Percentiles rank a stretch among this genome's conserved stretches.
Evolutionary conservation across 2,797 vertebrate species (phyloP).

Genomic region (Perodicticus potto): DNA sequence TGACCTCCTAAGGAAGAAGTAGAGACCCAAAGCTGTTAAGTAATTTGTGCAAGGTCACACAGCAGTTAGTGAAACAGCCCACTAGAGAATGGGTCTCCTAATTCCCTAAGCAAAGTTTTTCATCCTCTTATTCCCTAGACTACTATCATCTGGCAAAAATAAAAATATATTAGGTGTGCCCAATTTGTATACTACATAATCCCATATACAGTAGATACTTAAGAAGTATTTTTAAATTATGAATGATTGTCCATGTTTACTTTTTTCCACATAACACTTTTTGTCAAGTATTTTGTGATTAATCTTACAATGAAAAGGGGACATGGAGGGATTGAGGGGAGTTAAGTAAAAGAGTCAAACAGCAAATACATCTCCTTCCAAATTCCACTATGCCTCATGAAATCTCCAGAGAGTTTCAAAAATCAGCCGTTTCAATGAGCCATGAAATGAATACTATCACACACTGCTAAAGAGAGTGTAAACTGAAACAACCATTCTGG

Average conservation of each 20-base stretch:
- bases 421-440: neutral
- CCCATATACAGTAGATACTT: neutral
- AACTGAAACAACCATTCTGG: neutral
- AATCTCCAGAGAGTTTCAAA: conserved; percentile 47
- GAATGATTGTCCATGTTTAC: conserved; percentile 3
- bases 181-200: neutral
- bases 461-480: neutral
- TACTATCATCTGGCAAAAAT: neutral
- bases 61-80: neutral
- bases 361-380: neutral
- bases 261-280: neutral
- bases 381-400: neutral
- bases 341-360: neutral
- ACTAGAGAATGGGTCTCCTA: neutral
- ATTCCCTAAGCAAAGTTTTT: neutral
- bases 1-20: conserved; percentile 25
- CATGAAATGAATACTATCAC: neutral
- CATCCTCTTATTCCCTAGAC: neutral
- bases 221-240: conserved; percentile 1
- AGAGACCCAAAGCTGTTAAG: conserved; percentile 1
- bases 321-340: neutral
- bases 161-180: neutral
- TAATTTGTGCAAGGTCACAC: neutral
- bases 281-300: conserved; percentile 51
- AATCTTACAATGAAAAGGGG: conserved; percentile 33